A percentile compares a stretch with the other conserved stretches of the same genome.
These are phyloP conservation scores for Eupithecia exiguata DNA, from an alignment of 2,888 invertebrate species.

Conservation along the genomic window DNA sequence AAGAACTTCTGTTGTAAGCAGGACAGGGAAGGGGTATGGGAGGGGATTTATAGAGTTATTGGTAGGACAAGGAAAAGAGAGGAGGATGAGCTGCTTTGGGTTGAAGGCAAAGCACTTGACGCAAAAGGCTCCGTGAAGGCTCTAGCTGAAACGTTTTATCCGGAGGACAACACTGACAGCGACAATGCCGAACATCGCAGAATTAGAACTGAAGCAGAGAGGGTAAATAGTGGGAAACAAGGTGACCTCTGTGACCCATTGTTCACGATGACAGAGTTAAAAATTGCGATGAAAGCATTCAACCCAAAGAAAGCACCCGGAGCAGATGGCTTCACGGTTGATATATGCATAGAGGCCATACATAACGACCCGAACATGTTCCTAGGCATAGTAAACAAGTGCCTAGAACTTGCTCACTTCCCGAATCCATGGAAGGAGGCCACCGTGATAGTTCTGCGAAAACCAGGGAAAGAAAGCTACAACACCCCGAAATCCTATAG, in stretches of 20 bases:
- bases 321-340: too few relatives aligned
- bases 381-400: neutral
- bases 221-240: neutral
- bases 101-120: neutral
- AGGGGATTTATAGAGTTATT: too few relatives aligned
- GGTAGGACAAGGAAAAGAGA: neutral
- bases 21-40: neutral
- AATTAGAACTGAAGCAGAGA: neutral
- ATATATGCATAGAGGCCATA: too few relatives aligned
- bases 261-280: neutral
- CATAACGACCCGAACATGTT: neutral
- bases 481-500: constrained; percentile 14
- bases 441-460: neutral
- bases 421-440: neutral
- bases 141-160: neutral
- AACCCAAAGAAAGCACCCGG: neutral
- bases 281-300: too few relatives aligned
- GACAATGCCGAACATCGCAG: neutral
- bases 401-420: neutral
- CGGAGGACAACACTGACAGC: neutral
- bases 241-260: neutral
- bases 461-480: neutral
- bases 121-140: neutral
- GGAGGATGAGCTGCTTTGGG: neutral
- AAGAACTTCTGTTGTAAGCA: too few relatives aligned